A percentile compares a stretch with the other conserved stretches of the same genome.
These are phyloP conservation scores for Hippocampus zosterae DNA, from an alignment of 2,113 vertebrate species.

Conservation along the genomic window DNA sequence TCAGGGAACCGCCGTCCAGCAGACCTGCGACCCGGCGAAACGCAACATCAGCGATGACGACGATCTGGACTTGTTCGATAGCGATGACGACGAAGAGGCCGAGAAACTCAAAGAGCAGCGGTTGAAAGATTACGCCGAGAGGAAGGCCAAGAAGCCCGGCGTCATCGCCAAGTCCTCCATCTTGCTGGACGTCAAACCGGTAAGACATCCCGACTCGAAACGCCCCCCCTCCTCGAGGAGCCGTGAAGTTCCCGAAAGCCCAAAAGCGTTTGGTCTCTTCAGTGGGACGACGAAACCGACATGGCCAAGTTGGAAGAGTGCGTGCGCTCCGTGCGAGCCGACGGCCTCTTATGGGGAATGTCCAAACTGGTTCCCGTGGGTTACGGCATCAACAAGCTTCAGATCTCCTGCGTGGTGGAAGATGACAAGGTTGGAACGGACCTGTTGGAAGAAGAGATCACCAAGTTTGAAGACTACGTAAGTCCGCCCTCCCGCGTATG, in stretches of 20 bases:
- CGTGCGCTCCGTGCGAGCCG: conserved; percentile 82
- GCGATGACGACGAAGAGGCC: conserved; percentile 83
- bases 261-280: not conserved
- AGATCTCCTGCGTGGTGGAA: conserved; percentile 94
- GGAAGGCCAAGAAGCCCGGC: conserved; percentile 83
- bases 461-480: conserved; percentile 89
- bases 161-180: conserved; percentile 94
- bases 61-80: conserved; percentile 87
- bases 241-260: too few relatives aligned
- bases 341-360: conserved; percentile 86
- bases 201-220: conserved; percentile 53
- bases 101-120: conserved; percentile 83
- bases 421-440: conserved; percentile 95
- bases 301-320: conserved; percentile 91
- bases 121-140: conserved; percentile 83
- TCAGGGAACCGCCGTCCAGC: conserved; percentile 54
- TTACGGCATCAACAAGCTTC: conserved; percentile 92
- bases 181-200: conserved; percentile 92
- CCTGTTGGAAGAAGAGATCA: conserved; percentile 93
- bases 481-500: conserved; percentile 57
- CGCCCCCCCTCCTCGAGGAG: too few relatives aligned
- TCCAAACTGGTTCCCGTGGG: conserved; percentile 92
- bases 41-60: conserved; percentile 57
- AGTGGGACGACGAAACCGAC: conserved; percentile 97
- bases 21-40: conserved; percentile 27